phyloP scores from a whole-genome alignment of 2,797 vertebrate species.

The Enteromius thamalakanensis region DNA sequence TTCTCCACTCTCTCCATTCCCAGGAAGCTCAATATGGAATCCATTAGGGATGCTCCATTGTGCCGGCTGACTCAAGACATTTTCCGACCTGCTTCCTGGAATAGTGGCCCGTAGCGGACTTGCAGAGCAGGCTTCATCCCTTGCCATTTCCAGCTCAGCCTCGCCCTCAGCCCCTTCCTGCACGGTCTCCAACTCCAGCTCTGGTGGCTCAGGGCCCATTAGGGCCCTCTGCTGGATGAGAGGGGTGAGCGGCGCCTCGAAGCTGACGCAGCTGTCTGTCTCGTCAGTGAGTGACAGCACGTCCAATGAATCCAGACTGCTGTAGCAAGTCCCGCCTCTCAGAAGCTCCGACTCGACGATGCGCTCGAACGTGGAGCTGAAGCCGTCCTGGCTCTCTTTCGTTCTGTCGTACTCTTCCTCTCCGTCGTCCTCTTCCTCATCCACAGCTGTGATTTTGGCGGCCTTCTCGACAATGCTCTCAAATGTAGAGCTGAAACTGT shows the following conservation, averaged over 20 bases:
- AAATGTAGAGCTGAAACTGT: conserved; percentile 92
- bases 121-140: conserved; percentile 68
- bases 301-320: conserved; percentile 94
- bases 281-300: conserved; percentile 94
- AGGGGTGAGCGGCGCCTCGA: conserved; percentile 93
- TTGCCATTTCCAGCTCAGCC: conserved; percentile 57
- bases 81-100: conserved; percentile 93
- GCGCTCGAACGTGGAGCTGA: conserved; percentile 95
- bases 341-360: conserved; percentile 95
- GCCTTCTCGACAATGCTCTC: conserved; percentile 93
- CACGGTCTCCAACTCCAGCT: conserved; percentile 82
- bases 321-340: conserved; percentile 91
- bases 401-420: conserved; percentile 75
- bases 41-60: conserved; percentile 88
- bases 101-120: conserved; percentile 91
- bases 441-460: conserved; percentile 64
- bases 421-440: conserved; percentile 68
- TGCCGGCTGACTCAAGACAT: conserved; percentile 86
- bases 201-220: conserved; percentile 83
- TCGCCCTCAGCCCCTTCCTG: conserved; percentile 78
- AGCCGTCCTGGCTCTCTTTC: conserved; percentile 89
- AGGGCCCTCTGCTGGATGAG: conserved; percentile 94
- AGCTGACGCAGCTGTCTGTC: conserved; percentile 96
- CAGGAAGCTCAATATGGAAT: conserved; percentile 81
- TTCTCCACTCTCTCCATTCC: conserved; percentile 73